Evolutionary conservation across 2,113 vertebrate species (phyloP).

Genomic region (Labrus mixtus): DNA sequence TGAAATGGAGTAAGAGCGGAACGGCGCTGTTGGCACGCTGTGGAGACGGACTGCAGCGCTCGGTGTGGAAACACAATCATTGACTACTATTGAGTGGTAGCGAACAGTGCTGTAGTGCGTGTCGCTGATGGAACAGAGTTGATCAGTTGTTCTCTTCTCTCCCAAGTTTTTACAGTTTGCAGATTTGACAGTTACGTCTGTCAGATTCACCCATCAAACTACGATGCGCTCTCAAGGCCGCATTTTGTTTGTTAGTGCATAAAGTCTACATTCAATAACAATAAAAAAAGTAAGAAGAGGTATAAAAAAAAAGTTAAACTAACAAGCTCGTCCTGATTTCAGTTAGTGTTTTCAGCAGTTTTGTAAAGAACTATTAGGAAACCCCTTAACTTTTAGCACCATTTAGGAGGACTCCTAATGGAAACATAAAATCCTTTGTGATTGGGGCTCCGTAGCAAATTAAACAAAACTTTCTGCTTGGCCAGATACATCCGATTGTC

Average conservation of each 20-base stretch:
- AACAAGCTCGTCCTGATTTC: neutral
- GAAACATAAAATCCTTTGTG: neutral
- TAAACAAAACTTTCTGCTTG: conserved; percentile 2
- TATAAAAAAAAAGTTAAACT: neutral
- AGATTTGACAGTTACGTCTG: neutral
- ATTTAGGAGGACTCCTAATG: conserved; percentile 8
- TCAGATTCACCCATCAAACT: neutral
- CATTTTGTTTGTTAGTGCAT: neutral
- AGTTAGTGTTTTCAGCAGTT: neutral
- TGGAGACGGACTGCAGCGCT: too few relatives aligned
- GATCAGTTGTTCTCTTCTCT: neutral
- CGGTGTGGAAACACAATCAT: too few relatives aligned
- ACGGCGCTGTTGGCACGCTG: too few relatives aligned
- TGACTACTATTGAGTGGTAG: too few relatives aligned
- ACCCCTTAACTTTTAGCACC: neutral
- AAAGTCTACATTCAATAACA: neutral
- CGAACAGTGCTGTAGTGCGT: too few relatives aligned
- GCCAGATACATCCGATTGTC: conserved; percentile 1
- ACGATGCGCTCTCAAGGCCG: neutral
- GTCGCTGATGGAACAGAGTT: too few relatives aligned
- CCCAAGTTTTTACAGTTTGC: too few relatives aligned
- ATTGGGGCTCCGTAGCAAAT: conserved; percentile 7
- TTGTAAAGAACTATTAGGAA: neutral
- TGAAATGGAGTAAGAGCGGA: too few relatives aligned
- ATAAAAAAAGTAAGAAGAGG: neutral